phyloP scores from a whole-genome alignment of 2,888 invertebrate genomes.

The Stenodema calcarata region DNA sequence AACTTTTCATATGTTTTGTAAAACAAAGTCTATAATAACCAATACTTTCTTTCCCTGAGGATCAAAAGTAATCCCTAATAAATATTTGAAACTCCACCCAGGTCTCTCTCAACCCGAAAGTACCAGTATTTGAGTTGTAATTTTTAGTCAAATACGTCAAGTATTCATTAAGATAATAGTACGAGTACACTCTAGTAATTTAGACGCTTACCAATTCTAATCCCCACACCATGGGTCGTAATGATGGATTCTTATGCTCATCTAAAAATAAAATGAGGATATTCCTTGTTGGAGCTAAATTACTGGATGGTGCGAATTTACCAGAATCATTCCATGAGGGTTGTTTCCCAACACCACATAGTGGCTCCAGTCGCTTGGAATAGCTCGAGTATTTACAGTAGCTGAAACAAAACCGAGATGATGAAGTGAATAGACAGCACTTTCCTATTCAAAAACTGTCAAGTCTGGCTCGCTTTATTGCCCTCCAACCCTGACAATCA shows the following conservation, averaged over 20 bases:
- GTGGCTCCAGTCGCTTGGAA: background rate
- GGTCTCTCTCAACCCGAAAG: background rate
- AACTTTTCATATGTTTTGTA: no score
- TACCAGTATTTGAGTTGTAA: no score
- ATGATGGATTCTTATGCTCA: background rate
- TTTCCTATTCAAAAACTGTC: no score
- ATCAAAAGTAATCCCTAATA: no score
- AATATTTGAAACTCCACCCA: no score
- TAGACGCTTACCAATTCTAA: background rate
- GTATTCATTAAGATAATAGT: no score
- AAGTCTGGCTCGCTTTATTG: no score
- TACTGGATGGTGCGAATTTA: background rate
- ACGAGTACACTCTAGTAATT: background rate
- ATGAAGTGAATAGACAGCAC: no score
- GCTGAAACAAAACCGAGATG: background rate
- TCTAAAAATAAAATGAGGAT: background rate
- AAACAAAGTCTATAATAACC: no score
- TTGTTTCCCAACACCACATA: background rate
- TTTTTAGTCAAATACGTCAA: no score
- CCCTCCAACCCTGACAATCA: no score
- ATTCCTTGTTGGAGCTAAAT: background rate
- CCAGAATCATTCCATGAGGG: background rate
- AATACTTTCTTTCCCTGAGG: no score
- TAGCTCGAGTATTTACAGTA: background rate
- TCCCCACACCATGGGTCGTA: conserved; percentile 13